These are phyloP conservation scores for Monodelphis domestica DNA, from an alignment of 2,797 vertebrate species.

Conservation along the genomic window DNA sequence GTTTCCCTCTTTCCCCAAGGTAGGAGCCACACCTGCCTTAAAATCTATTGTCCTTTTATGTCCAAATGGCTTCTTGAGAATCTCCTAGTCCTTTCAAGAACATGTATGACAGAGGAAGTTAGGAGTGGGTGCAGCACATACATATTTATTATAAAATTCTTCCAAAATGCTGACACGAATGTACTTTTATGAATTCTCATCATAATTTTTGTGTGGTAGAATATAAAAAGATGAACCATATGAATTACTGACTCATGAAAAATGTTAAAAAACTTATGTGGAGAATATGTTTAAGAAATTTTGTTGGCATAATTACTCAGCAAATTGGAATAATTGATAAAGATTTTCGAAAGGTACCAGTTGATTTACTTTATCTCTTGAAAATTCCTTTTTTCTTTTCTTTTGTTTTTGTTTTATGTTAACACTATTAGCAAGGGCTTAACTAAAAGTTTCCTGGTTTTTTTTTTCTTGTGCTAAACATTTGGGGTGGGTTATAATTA, in stretches of 20 bases:
- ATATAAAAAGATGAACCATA: conserved; percentile 12
- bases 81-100: neutral
- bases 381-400: neutral
- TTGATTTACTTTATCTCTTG: conserved; percentile 29
- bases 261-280: neutral
- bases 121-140: neutral
- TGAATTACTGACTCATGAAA: conserved; percentile 6
- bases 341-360: conserved; percentile 25
- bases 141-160: neutral
- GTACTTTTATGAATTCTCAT: conserved; percentile 21
- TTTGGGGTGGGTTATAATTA: neutral
- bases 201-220: neutral
- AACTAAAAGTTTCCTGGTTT: neutral
- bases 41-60: neutral
- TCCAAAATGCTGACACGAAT: conserved; percentile 26
- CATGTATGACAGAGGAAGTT: neutral
- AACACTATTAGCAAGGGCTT: neutral
- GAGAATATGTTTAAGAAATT: neutral
- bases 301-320: neutral
- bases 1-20: conserved; percentile 25
- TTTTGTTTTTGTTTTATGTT: neutral
- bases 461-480: neutral
- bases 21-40: neutral
- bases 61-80: neutral
- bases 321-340: conserved; percentile 11